Evolutionary conservation across 2,797 vertebrate genomes (phyloP).

Genomic region (Sarcophilus harrisii): DNA sequence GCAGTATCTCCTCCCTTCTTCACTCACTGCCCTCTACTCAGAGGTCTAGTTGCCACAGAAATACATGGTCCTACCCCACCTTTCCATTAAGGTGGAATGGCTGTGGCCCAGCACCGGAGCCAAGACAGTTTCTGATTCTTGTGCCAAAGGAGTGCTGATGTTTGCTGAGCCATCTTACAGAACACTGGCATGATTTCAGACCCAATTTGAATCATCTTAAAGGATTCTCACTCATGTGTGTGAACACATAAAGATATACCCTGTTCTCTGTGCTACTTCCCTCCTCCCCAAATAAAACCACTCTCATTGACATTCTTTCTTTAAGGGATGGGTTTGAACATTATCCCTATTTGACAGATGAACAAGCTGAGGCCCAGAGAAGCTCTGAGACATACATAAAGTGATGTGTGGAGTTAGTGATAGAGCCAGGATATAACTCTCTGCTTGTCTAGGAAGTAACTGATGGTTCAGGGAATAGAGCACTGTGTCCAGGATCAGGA

Average conservation of each 20-base stretch:
- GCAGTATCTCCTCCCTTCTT: background rate
- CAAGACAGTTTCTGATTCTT: background rate
- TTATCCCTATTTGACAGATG: background rate
- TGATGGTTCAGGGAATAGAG: background rate
- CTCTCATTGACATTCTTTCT: background rate
- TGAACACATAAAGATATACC: background rate
- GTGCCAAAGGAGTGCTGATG: background rate
- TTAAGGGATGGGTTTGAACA: background rate
- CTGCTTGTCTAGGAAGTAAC: background rate
- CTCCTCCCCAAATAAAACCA: background rate
- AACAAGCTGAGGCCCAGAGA: background rate
- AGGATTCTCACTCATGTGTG: background rate
- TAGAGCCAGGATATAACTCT: background rate
- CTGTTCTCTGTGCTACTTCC: background rate
- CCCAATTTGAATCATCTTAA: background rate
- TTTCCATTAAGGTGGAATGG: background rate
- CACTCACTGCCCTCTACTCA: background rate
- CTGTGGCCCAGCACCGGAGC: background rate
- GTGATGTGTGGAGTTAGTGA: background rate
- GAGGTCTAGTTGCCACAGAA: background rate
- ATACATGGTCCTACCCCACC: background rate
- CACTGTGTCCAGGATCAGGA: background rate
- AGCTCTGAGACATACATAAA: background rate
- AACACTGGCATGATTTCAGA: background rate
- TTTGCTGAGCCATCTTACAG: background rate